These are phyloP conservation scores for Synchiropus splendidus DNA, from an alignment of 2,113 vertebrate species.

Conservation along the genomic window DNA sequence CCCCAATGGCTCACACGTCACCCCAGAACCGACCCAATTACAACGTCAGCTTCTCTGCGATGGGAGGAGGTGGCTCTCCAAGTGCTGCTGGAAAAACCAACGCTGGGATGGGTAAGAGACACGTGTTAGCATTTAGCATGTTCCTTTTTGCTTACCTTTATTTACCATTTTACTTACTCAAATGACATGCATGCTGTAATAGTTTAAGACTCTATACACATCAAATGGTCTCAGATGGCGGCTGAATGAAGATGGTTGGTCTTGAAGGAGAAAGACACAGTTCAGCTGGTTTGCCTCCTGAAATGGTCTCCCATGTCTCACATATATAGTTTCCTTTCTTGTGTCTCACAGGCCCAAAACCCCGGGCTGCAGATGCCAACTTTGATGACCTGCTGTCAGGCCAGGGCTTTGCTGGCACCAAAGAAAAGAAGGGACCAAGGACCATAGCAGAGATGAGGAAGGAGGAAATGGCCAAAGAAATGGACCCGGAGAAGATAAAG, in stretches of 20 bases:
- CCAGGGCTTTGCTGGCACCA: slow-evolving; percentile 91
- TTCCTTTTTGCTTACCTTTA: no score
- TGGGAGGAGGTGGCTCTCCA: slow-evolving; percentile 71
- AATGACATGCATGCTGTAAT: no score
- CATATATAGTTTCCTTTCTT: no score
- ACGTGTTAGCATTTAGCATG: no score
- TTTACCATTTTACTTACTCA: no score
- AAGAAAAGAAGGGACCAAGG: slow-evolving; percentile 88
- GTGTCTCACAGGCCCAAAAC: slow-evolving; percentile 73
- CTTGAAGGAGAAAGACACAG: no score
- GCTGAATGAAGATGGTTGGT: no score
- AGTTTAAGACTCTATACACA: no score
- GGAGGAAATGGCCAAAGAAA: slow-evolving; percentile 98
- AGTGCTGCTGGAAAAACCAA: slow-evolving; percentile 69
- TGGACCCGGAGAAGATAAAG: slow-evolving; percentile 98
- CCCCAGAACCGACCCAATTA: slow-evolving; percentile 94
- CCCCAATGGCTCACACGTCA: slow-evolving; percentile 76
- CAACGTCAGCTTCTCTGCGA: slow-evolving; percentile 83
- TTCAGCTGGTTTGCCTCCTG: no score
- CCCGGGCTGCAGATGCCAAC: slow-evolving; percentile 74
- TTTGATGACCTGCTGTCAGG: slow-evolving; percentile 93
- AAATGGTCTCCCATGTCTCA: no score
- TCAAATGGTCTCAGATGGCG: no score
- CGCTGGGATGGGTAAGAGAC: slow-evolving; percentile 69
- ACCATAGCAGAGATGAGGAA: slow-evolving; percentile 99